Evolutionary conservation across 2,113 vertebrate genomes (phyloP), one percentile per base, ranked within the genome.

Genomic region (Danionella cerebrum): DNA sequence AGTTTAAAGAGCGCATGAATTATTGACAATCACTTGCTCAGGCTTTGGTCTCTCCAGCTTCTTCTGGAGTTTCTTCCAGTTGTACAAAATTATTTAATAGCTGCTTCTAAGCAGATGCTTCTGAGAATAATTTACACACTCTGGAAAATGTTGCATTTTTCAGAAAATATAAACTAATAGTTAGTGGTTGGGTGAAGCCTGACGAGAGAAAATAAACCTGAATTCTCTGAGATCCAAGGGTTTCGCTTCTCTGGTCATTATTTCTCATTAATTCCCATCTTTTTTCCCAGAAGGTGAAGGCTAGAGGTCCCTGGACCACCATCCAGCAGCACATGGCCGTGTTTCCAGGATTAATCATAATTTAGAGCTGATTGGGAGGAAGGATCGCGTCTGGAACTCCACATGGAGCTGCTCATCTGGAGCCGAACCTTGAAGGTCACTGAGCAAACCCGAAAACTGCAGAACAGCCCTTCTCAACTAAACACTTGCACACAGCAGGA

Each of bases 381-480:
- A 83, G 82, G 83, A 84, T 78, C 78, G 78, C 81, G 75, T 76
- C 74, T 79, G 80, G 82, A 80, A 76, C 67, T 78, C 78, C 67
- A 78, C 66, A 82, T 73, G 73, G 73, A 84, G 84, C 64, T 66
- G 84, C 81, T 85, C 86, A 89, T 88, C 84, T 84, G 85, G 79
- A 80, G 86, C 78, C 82, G 76, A 76, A 77, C 84, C 81, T 81
- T 86, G 86, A 89, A 89, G 85, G 87, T 88, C 88, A 87, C 55
- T 41, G 77, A 84, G 73, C 71, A 36, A 53, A 41, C 39, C 57
- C 33, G 18, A 33, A 44, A n/a, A n/a, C n/a, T 16, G 33, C 31
- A 22, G 45, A 53, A 66, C 41, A 3, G 14, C 25, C 8, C 35
- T 52, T 5, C 24, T 27, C 53, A 19, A 31, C 39, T 57, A 41